Base-by-base conservation (phyloP, 37 sponge, comb jelly and placozoan species). In the Ianthella basta region DNA sequence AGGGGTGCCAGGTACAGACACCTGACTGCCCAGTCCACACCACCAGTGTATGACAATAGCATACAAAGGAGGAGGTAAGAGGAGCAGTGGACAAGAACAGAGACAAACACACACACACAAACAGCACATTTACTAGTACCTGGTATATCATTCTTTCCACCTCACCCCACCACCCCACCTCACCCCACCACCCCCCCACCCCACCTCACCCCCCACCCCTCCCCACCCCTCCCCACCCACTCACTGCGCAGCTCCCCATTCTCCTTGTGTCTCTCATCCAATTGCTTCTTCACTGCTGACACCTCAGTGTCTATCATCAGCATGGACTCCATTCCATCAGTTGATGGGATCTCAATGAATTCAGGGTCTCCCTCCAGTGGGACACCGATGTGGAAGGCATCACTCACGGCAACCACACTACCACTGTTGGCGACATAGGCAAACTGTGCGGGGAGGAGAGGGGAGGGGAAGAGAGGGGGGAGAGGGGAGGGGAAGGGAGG, bases 391-490 rank as follows among this genome's bases (percentile, higher is more conserved):
- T 24, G 29, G 72, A 83, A 66, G 84, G 56, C 40, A 23, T 65
- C 72, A 30, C 84, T 66, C 36, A 30, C 20, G 50, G 44, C 23
- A 14, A 29, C 72, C 18, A 60, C 50, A 35, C 27, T 35, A 14
- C 84, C 82, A 61, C 60, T 81, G 59, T n/a, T 25, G n/a, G 78
- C 53, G 18, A 75, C 78, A 75, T 41, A 75, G 15, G 54, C 78
- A 75, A 75, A 75, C 78, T 75, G 25, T 25, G 40, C 2, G 2
- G 21, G 54, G 54, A 24, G 10, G 25, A 41, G 34, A 35, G 33
- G 34, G 27, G 33, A 6, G 35, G 34, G 25, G 27, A 61, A 18
- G n/a, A n/a, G n/a, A n/a, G n/a, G n/a, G n/a, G n/a, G n/a, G n/a
- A n/a, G n/a, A n/a, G n/a, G n/a, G n/a, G n/a, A n/a, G n/a, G n/a